Base-by-base conservation (phyloP, 92 coral and sea anemone genomes). In the Diadumene lineata region DNA sequence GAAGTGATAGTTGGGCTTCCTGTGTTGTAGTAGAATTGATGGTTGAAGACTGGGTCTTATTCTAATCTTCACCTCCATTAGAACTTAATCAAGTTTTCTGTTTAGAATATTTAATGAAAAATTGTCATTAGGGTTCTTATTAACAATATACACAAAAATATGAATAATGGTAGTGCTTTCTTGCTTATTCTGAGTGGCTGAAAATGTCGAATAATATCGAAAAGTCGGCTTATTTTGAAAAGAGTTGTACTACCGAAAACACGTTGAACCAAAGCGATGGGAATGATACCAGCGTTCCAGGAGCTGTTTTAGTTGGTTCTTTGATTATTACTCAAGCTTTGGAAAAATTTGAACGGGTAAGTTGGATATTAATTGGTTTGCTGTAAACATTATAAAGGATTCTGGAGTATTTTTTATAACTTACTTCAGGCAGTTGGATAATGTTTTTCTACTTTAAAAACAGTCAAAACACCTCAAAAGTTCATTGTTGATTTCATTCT, bases 321-420 rank as follows among this genome's bases (percentile, higher is more conserved):
- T 32, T 78, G 56, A 56, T 78, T 33, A 78, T 78, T 21, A 56
- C 46, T 19, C 82, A 78, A 38, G 82, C 82, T 7, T 73, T 78
- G 68, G 75, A 68, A 11, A 78, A 68, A 7, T 78, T 55, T 56
- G 34, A 58, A 34, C 53, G 67, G 75, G 82, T 78, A 68, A 8
- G 65, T 27, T 15, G 2, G n/a, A 7, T 72, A 31, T 21, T 6
- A 15, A 28, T 8, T 17, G 1, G 71, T 56, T 72, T 56, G 43
- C 9, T 26, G 29, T n/a, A n/a, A 38, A 4, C 6, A 38, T 4
- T 38, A 6, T 38, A 13, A 4, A 13, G 13, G 6, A 38, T 38
- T 38, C 13, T 13, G 48, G 48, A 38, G 48, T 38, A 38, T 38
- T 38, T 38, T 38, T n/a, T n/a, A n/a, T n/a, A n/a, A n/a, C n/a